These are phyloP conservation scores for Caenorhabditis panamensis DNA, from an alignment of 2,888 invertebrate genomes.

Conservation along the genomic window DNA sequence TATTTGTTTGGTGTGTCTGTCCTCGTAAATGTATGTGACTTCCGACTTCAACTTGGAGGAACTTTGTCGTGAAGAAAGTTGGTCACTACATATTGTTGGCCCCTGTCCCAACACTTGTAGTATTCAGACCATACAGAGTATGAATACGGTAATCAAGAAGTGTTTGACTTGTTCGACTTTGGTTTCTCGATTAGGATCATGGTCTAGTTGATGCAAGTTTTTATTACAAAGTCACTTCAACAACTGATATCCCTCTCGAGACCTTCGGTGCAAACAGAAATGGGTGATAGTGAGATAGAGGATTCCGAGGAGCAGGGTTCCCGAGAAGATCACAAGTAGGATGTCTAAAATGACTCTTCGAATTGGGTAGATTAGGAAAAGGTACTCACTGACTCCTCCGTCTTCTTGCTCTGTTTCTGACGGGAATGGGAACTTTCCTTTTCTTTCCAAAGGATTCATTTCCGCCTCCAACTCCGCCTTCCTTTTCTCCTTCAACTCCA, in stretches of 20 bases:
- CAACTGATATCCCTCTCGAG: slow-evolving; percentile 42
- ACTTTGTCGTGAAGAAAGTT: too few species aligned
- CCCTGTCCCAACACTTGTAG: too few species aligned
- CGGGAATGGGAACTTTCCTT: neutral
- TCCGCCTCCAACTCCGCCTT: neutral
- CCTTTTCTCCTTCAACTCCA: slow-evolving; percentile 28
- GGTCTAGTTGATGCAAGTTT: neutral
- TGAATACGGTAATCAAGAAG: too few species aligned
- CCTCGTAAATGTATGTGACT: too few species aligned
- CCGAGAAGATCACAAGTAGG: slow-evolving; percentile 31
- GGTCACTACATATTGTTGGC: too few species aligned
- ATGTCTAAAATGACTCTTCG: slow-evolving; percentile 36
- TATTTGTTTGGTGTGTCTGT: too few species aligned
- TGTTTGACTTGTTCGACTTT: too few species aligned
- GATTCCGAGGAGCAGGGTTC: slow-evolving; percentile 28
- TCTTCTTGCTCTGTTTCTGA: neutral
- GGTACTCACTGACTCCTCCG: slow-evolving; percentile 30
- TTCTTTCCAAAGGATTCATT: neutral
- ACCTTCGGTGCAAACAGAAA: slow-evolving; percentile 20
- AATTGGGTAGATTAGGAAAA: neutral
- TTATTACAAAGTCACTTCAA: slow-evolving; percentile 1
- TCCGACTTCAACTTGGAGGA: too few species aligned
- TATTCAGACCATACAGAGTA: too few species aligned
- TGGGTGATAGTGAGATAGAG: slow-evolving; percentile 39
- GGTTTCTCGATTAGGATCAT: neutral